These are phyloP conservation scores for Aromia moschata DNA, from an alignment of 2,888 invertebrate genomes.

Conservation along the genomic window DNA sequence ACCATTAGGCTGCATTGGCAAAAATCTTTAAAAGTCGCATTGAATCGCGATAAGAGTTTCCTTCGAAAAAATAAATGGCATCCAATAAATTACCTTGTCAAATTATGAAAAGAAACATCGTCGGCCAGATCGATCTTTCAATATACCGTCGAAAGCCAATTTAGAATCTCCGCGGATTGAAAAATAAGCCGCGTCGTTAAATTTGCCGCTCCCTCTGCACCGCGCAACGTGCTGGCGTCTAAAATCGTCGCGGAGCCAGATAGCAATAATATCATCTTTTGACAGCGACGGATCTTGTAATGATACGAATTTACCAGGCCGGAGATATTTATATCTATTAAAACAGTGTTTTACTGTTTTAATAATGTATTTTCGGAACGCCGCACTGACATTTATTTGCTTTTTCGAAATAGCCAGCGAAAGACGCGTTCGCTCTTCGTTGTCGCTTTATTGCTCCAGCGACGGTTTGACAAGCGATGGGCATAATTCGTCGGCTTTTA, in stretches of 20 bases:
- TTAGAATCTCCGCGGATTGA: background rate
- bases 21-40: no score
- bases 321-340: conserved; percentile 56
- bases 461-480: conserved; percentile 25
- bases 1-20: no score
- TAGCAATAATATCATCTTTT: conserved; percentile 40
- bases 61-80: conserved; percentile 30
- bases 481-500: conserved; percentile 31
- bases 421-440: conserved; percentile 42
- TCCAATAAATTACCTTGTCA: background rate
- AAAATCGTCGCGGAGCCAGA: conserved; percentile 25
- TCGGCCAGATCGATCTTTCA: background rate
- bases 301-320: conserved; percentile 53
- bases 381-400: conserved; percentile 41
- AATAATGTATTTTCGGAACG: conserved; percentile 43
- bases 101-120: background rate
- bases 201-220: conserved; percentile 12
- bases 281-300: conserved; percentile 54
- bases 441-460: conserved; percentile 17
- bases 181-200: background rate
- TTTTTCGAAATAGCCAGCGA: conserved; percentile 54
- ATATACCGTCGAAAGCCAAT: background rate
- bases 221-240: conserved; percentile 6
- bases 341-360: conserved; percentile 53
- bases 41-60: no score